Evolutionary conservation across 2,797 vertebrate species (phyloP).

Genomic region (Pantherophis vulpinus): DNA sequence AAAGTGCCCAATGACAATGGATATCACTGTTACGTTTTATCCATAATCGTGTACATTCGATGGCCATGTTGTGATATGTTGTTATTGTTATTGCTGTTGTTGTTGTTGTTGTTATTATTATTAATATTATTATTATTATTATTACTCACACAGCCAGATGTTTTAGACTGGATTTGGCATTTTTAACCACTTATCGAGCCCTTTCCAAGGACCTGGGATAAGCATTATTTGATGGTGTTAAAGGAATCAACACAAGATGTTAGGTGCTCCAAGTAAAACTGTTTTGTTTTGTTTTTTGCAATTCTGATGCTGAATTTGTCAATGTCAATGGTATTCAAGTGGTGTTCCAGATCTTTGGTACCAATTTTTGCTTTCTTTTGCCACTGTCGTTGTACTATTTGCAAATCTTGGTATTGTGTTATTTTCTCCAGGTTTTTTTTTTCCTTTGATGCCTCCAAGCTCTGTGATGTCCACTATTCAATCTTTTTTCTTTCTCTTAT

Average conservation of each 20-base stretch:
- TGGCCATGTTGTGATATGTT: no score
- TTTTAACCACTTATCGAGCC: background rate
- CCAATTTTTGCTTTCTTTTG: background rate
- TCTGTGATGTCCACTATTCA: background rate
- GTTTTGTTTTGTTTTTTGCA: background rate
- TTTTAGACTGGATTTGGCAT: background rate
- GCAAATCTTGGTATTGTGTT: background rate
- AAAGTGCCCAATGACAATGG: no score
- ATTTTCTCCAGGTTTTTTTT: background rate
- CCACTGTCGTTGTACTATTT: background rate
- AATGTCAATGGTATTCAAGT: background rate
- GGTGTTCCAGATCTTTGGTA: background rate
- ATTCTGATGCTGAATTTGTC: background rate
- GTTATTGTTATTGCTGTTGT: no score
- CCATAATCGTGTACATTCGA: no score
- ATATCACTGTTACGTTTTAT: no score
- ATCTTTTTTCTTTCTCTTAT: no score
- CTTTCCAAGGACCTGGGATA: background rate
- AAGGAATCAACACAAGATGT: background rate
- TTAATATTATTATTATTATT: no score
- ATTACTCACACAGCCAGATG: background rate
- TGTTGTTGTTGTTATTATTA: no score
- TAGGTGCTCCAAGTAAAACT: background rate
- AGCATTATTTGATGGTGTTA: background rate
- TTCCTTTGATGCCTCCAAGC: background rate